These are phyloP conservation scores for Entomobrya multifasciata DNA, from an alignment of 2,888 invertebrate species.

Conservation along the genomic window DNA sequence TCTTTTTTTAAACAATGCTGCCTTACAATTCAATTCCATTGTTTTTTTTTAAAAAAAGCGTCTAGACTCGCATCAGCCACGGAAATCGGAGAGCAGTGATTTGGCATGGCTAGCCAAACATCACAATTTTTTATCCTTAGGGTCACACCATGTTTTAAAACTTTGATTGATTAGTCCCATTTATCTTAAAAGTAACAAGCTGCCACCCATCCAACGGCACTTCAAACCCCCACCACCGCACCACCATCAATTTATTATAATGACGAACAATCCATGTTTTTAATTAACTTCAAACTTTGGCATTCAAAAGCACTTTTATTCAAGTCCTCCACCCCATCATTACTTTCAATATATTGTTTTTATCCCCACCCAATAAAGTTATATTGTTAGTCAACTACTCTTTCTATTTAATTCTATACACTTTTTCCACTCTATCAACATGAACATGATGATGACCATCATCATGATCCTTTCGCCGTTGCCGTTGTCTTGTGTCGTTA, in stretches of 20 bases:
- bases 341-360: too few relatives aligned
- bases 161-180: too few relatives aligned
- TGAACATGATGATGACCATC: background rate
- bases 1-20: too few relatives aligned
- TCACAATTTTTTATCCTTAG: too few relatives aligned
- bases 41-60: too few relatives aligned
- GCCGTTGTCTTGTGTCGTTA: too few relatives aligned
- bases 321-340: constrained; percentile 13
- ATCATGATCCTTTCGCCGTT: constrained; percentile 16
- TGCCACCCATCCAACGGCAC: background rate
- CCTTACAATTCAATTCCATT: too few relatives aligned
- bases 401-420: constrained; percentile 10
- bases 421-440: background rate
- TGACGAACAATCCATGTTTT: constrained; percentile 8
- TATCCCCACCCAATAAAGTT: background rate
- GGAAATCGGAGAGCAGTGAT: too few relatives aligned
- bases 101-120: too few relatives aligned
- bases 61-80: too few relatives aligned
- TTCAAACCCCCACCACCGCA: background rate
- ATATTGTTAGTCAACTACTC: background rate
- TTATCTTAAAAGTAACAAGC: too few relatives aligned
- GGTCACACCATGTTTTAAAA: too few relatives aligned
- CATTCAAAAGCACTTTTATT: background rate
- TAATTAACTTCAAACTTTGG: background rate
- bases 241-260: constrained; percentile 1